Conservation (phyloP, 2,113 vertebrate genomes). For the Aramus guarauna region DNA sequence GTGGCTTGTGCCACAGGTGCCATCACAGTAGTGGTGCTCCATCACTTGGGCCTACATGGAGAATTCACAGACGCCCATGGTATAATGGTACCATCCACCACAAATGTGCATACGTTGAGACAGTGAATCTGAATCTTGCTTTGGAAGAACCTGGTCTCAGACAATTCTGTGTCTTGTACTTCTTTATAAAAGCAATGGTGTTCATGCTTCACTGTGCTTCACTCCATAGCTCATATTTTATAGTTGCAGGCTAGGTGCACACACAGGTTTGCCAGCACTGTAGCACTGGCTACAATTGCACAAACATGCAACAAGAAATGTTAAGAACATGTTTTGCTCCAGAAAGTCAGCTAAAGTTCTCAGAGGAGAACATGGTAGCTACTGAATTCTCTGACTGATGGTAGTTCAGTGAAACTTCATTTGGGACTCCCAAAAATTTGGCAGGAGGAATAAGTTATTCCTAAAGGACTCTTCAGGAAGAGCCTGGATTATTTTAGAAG, state of each 20-base stretch:
- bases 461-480: not conserved
- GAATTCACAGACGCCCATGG: not conserved
- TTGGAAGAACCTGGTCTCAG: not conserved
- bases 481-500: not conserved
- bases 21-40: not conserved
- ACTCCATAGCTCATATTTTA: not conserved
- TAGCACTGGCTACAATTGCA: not conserved
- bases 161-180: not conserved
- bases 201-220: not conserved
- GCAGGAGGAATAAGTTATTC: not conserved
- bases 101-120: rapidly evolving
- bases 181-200: not conserved
- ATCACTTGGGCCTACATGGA: not conserved
- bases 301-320: not conserved
- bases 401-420: not conserved
- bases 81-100: not conserved
- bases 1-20: not conserved
- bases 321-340: not conserved
- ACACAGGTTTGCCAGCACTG: not conserved
- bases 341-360: not conserved
- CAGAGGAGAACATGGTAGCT: not conserved
- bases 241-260: not conserved
- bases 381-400: not conserved
- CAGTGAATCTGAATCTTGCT: not conserved
- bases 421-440: not conserved